Evolutionary conservation across 2,797 vertebrate genomes (phyloP).

Genomic region (Channa striata): DNA sequence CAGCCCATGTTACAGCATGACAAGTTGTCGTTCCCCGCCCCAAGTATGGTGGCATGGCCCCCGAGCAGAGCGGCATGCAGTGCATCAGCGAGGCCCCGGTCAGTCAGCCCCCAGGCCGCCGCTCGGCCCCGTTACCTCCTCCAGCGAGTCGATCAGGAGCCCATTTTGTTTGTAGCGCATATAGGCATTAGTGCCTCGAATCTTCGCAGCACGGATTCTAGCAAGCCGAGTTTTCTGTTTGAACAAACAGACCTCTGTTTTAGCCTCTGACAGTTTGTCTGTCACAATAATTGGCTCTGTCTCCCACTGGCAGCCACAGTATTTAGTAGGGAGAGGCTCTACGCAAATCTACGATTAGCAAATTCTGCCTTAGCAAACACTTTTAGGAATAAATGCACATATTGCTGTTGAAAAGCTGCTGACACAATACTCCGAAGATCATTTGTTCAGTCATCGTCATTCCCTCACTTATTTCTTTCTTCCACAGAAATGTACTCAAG

Average conservation of each 20-base stretch:
- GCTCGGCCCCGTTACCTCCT: constrained; percentile 87
- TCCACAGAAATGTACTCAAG: constrained; percentile 64
- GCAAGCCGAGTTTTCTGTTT: constrained; percentile 96
- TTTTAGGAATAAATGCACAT: constrained; percentile 67
- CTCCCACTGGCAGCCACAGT: constrained; percentile 65
- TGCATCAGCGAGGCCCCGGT: constrained; percentile 72
- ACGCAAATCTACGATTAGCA: constrained; percentile 67
- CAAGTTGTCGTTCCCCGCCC: constrained; percentile 31
- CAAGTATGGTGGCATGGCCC: constrained; percentile 70
- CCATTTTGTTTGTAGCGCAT: constrained; percentile 99
- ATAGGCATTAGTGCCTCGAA: constrained; percentile 95
- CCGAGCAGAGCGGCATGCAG: constrained; percentile 80
- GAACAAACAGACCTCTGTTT: constrained; percentile 86
- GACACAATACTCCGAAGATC: constrained; percentile 73
- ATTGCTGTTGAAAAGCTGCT: constrained; percentile 75
- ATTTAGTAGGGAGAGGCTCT: constrained; percentile 62
- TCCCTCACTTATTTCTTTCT: constrained; percentile 50
- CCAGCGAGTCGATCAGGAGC: constrained; percentile 90
- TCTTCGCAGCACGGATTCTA: constrained; percentile 95
- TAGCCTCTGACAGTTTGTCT: constrained; percentile 72
- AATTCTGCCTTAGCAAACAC: constrained; percentile 72
- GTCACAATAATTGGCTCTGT: constrained; percentile 74
- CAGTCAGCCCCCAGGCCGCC: constrained; percentile 69
- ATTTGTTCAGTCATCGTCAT: constrained; percentile 75
- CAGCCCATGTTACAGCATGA: constrained; percentile 73